Evolutionary conservation across 35 echinoderm and acorn worm genomes (phyloP).

Genomic region (Anneissia japonica): DNA sequence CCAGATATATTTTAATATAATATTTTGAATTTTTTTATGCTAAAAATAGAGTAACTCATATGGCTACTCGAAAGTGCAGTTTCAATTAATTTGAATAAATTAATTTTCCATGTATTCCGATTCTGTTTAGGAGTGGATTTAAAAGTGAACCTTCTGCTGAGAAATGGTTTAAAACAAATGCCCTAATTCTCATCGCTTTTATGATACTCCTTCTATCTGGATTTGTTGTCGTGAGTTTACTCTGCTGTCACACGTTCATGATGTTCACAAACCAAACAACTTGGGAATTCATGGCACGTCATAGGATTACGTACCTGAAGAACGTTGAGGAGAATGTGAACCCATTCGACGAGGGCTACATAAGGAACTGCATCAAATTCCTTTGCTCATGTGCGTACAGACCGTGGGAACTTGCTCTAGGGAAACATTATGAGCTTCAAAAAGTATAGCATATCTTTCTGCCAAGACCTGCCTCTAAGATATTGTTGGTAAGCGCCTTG

Average conservation of each 20-base stretch:
- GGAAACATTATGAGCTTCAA: background rate
- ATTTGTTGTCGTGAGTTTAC: slow-evolving; percentile 46
- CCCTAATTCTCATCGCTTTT: slow-evolving; percentile 54
- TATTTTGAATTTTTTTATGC: no score
- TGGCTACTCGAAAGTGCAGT: background rate
- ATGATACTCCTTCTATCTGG: slow-evolving; percentile 37
- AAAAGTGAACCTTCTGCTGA: slow-evolving; percentile 31
- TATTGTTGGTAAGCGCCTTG: no score
- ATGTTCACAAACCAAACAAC: slow-evolving; percentile 88
- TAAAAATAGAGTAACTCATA: background rate
- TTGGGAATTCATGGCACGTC: slow-evolving; percentile 96
- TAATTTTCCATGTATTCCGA: background rate
- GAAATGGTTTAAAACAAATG: slow-evolving; percentile 78
- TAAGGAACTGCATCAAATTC: slow-evolving; percentile 85
- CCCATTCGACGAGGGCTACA: slow-evolving; percentile 85
- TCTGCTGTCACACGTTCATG: slow-evolving; percentile 89
- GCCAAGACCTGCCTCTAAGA: no score
- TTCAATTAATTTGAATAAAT: background rate
- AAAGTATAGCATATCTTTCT: no score
- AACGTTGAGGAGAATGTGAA: slow-evolving; percentile 74
- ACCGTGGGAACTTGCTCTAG: slow-evolving; percentile 49
- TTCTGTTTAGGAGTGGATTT: slow-evolving; percentile 63
- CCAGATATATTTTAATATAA: no score
- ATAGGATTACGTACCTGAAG: slow-evolving; percentile 81
- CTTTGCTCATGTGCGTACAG: slow-evolving; percentile 84